These are phyloP conservation scores for Delphinapterus leucas DNA, from an alignment of 2,113 vertebrate genomes.

Conservation along the genomic window DNA sequence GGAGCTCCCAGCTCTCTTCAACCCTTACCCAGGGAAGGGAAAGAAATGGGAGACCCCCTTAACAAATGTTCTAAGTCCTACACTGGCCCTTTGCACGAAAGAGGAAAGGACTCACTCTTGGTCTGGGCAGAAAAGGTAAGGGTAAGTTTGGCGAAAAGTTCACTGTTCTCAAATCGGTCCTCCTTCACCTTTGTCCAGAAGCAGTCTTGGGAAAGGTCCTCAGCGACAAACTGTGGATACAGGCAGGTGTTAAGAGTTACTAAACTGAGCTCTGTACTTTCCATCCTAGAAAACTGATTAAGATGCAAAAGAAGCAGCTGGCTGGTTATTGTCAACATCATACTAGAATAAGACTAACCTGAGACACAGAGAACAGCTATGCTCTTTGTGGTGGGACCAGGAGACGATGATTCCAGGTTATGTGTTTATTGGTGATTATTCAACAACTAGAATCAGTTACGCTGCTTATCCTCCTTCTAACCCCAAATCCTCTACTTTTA, in stretches of 20 bases:
- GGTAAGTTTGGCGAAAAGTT: slow-evolving; percentile 93
- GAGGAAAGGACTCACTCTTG: slow-evolving; percentile 86
- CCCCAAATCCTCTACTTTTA: not conserved
- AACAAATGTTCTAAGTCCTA: not conserved
- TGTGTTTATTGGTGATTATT: not conserved
- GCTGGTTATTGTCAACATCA: not conserved
- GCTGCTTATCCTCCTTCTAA: not conserved
- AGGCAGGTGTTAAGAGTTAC: slow-evolving; percentile 24
- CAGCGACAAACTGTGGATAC: slow-evolving; percentile 83
- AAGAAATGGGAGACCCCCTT: not conserved
- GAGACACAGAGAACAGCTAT: not conserved
- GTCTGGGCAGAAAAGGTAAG: slow-evolving; percentile 90
- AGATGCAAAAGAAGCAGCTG: not conserved
- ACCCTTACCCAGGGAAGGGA: not conserved
- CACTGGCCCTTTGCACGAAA: not conserved
- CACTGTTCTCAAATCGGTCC: slow-evolving; percentile 88
- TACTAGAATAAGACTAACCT: not conserved
- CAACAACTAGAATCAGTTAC: not conserved
- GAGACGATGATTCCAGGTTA: not conserved
- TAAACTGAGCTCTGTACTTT: not conserved
- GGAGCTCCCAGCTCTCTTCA: not conserved
- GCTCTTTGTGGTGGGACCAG: not conserved
- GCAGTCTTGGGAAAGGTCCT: slow-evolving; percentile 89
- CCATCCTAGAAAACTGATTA: not conserved
- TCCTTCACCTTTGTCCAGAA: slow-evolving; percentile 92